Base-by-base conservation (phyloP, 2,888 invertebrate genomes). In the Phalangium opilio region DNA sequence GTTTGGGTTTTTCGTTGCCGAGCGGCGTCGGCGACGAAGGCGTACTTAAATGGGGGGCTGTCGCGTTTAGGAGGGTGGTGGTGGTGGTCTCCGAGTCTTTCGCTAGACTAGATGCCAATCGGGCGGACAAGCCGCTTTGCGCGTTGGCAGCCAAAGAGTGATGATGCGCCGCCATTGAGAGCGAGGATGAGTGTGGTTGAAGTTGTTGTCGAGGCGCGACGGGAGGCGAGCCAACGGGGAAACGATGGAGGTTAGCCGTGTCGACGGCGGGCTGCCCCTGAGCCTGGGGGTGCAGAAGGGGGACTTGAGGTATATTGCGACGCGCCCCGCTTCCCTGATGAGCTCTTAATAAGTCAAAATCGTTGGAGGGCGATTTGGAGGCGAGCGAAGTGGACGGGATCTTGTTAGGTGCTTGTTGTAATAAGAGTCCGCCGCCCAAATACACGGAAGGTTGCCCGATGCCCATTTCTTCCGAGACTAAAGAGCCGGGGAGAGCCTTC, bases 1-100 rank as follows among this genome's bases (percentile, higher is more conserved):
- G 83, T 69, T 83, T 83, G 12, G 57, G 56, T 45, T 58, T 54
- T 41, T 51, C 48, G 34, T 54, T 47, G 33, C 57, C 53, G 32
- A 57, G 52, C 40, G 58, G 54, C 27, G 55, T 53, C 47, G 55
- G 53, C 14, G 57, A 55, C 33, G 55, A 57, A 42, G 55, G 53
- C 14, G 7, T 8, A 36, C 10, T 14, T 17, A 36, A 2, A 1
- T 14, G 7, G 14, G 5, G 10, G 7, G 14, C 8, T 8, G 7
- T 12, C 7, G 10, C 8, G 7, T 43, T 53, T 52, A 5, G 53
- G 47, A 34, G 53, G 53, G 15, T 50, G 50, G 3, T 50, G 48
- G 14, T 47, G 49, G 35, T 43, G 12, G 14, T 44, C 27, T 35
- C 36, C 33, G 18, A n/a, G 18, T 43, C 43, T 33, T 43, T 43